Evolutionary conservation across 2,113 vertebrate genomes (phyloP).

Genomic region (Camelus bactrianus): DNA sequence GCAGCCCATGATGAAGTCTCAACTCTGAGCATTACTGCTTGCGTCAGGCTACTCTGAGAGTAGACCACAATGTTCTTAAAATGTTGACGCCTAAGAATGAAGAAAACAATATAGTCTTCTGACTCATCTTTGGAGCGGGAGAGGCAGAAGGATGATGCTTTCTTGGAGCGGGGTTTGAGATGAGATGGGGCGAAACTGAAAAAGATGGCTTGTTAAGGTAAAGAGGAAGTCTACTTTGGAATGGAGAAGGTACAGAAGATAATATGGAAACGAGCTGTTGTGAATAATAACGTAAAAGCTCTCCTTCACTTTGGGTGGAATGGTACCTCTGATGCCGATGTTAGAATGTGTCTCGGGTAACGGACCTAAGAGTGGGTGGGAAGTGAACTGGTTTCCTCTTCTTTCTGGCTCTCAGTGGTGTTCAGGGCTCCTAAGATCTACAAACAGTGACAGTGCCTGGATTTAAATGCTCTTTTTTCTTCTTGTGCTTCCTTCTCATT

Average conservation of each 20-base stretch:
- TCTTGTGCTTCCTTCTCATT: neutral
- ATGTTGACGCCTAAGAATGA: neutral
- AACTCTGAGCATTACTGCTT: conserved; percentile 79
- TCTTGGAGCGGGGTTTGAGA: neutral
- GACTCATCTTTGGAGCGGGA: neutral
- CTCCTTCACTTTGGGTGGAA: neutral
- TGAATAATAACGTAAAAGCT: neutral
- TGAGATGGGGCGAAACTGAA: neutral
- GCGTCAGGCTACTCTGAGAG: neutral
- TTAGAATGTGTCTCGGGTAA: neutral
- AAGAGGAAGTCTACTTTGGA: conserved; percentile 5
- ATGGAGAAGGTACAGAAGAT: neutral
- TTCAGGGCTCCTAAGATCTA: neutral
- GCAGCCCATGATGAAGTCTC: neutral
- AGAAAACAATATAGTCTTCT: neutral
- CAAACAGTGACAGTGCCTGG: neutral
- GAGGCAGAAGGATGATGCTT: neutral
- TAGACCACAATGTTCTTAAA: neutral
- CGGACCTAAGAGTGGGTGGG: neutral
- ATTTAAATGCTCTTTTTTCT: conserved; percentile 15
- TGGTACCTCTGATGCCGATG: neutral
- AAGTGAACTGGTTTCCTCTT: neutral
- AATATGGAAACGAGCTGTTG: neutral
- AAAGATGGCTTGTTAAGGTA: neutral
- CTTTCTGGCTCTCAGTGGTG: neutral